phyloP scores from a whole-genome alignment of 2,797 vertebrate genomes.

The Dryobates pubescens region DNA sequence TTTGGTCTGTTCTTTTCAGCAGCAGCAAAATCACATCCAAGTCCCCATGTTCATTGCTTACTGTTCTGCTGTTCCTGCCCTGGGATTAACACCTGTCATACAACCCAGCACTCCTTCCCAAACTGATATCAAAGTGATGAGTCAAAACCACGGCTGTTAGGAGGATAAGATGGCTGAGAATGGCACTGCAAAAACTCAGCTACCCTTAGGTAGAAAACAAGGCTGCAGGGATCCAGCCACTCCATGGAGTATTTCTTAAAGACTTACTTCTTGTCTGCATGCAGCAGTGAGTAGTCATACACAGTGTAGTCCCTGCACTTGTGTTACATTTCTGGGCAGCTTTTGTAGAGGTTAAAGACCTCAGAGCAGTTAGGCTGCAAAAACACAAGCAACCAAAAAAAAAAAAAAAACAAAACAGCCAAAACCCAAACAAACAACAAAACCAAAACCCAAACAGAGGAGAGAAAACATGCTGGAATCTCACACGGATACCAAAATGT shows the following conservation, averaged over 20 bases:
- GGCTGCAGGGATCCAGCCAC: neutral
- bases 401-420: neutral
- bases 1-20: neutral
- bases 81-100: neutral
- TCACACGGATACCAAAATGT: neutral
- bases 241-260: neutral
- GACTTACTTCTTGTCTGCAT: neutral
- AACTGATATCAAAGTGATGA: neutral
- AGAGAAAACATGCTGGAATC: neutral
- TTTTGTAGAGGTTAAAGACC: neutral
- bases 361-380: neutral
- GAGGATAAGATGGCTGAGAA: neutral
- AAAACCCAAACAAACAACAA: too few species aligned
- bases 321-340: neutral
- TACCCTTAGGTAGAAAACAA: neutral
- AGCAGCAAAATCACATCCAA: neutral
- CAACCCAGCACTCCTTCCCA: neutral
- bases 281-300: neutral
- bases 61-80: neutral
- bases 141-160: fast-evolving
- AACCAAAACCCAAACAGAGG: neutral
- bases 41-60: neutral
- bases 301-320: neutral
- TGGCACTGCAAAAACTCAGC: neutral
- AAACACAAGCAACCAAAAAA: too few species aligned